Evolutionary conservation across 2,888 invertebrate species (phyloP), one percentile per base, ranked within the genome.

Genomic region (Oscheius sp.): DNA sequence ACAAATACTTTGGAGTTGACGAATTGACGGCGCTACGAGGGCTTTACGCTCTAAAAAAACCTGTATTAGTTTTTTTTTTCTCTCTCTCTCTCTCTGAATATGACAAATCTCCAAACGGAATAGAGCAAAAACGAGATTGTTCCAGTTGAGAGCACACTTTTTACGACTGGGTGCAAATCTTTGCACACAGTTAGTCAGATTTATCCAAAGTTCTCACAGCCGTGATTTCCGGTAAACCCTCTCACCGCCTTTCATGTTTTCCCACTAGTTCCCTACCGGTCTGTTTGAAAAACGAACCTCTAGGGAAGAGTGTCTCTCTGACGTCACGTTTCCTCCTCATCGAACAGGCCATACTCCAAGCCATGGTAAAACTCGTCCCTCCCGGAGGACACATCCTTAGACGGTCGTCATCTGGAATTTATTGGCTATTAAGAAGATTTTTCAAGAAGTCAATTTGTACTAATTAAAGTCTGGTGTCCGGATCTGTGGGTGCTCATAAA

Each of bases 301-400:
- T 42, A 42, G 7, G 42, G 42, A 42, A 42, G 42, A 42, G 42
- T 42, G 42, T 66, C 42, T 42, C 42, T 42, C 42, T 32, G 51
- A 50, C 57, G 21, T 53, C 53, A 9, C 84, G 68, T 75, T 81
- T 82, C 62, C 80, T 75, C 47, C 82, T 70, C 84, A 84, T 85
- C 13, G 78, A 76, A 70, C 85, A 85, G 42, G 81, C 75, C 83
- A 85, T 81, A 48, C 78, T 77, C 85, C 84, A 85, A 2, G 85
- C 84, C 80, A 85, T 82, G n/a, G 82, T 83, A 80, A 85, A 85
- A 4, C 81, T 78, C 13, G 76, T 76, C 4, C 85, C 85, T 13
- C 85, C 85, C 7, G 85, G 81, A 1, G 85, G 85, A 62, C 85
- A 85, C 83, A 84, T 80, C 58, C 79, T 78, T 74, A 85, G 74